Evolutionary conservation across 2,797 vertebrate species (phyloP).

Genomic region (Odontamblyopus lacepedii): DNA sequence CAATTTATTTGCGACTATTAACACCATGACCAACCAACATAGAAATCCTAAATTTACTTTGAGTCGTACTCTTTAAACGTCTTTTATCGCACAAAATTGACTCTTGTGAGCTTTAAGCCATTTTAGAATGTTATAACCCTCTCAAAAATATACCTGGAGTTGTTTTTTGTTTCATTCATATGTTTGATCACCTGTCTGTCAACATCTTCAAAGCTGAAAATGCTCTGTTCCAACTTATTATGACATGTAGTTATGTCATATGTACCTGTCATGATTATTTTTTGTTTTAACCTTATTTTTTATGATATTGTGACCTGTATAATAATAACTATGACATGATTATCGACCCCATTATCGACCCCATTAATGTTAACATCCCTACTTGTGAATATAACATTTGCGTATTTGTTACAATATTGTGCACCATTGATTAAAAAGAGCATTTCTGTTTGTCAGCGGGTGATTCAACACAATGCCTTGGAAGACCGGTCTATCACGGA

Average conservation of each 20-base stretch:
- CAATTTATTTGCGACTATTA: not conserved
- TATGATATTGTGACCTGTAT: not conserved
- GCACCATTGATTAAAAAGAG: no score
- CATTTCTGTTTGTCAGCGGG: slow-evolving; percentile 77
- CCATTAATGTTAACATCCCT: not conserved
- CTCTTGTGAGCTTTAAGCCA: no score
- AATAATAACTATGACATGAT: not conserved
- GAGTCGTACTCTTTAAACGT: not conserved
- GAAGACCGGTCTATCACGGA: slow-evolving; percentile 98
- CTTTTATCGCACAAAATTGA: no score
- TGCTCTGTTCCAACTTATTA: no score
- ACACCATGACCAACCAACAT: not conserved
- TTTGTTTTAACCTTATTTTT: no score
- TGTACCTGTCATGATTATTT: no score
- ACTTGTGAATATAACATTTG: not conserved
- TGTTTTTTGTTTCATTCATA: no score
- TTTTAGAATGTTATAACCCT: no score
- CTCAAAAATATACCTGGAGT: no score
- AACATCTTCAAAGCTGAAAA: no score
- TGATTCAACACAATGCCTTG: slow-evolving; percentile 97
- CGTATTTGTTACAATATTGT: not conserved
- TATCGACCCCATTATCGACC: not conserved
- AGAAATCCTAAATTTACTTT: not conserved
- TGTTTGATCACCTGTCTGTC: no score
- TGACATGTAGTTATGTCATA: no score